Percentiles rank a stretch among this genome's conserved stretches.
These are phyloP conservation scores for Cassiopea xamachana DNA, from an alignment of 30 jellyfish, hydroid and myxozoan genomes.

Conservation along the genomic window DNA sequence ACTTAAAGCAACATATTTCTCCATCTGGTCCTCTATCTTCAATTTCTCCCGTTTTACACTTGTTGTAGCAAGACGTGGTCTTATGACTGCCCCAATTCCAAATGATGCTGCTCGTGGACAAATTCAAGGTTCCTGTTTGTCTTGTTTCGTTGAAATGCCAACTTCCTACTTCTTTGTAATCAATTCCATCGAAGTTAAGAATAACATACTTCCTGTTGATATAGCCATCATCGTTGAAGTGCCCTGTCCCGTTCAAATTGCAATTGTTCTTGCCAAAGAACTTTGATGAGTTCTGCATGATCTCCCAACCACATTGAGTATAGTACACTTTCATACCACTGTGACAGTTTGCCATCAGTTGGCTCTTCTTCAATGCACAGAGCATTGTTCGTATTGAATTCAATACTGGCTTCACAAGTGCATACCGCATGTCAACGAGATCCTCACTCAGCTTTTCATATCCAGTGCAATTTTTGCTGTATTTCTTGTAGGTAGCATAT, in stretches of 20 bases:
- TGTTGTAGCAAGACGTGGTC: slow-evolving; percentile 7
- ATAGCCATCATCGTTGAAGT: slow-evolving; percentile 14
- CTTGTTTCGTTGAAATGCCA: neutral
- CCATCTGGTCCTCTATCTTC: slow-evolving; percentile 16
- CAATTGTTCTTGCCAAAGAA: neutral
- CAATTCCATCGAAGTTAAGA: slow-evolving; percentile 15
- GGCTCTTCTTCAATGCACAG: slow-evolving; percentile 36
- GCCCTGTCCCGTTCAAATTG: neutral
- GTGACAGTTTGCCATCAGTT: neutral
- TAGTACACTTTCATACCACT: neutral
- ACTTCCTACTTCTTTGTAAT: slow-evolving; percentile 21
- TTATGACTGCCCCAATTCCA: neutral
- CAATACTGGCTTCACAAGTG: slow-evolving; percentile 51
- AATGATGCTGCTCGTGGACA: neutral
- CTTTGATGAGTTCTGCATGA: neutral
- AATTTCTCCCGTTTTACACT: slow-evolving; percentile 16
- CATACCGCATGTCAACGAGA: slow-evolving; percentile 11
- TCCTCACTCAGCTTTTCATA: slow-evolving; percentile 33
- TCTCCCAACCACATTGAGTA: neutral
- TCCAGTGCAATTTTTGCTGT: slow-evolving; percentile 49
- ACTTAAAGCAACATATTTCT: slow-evolving; percentile 17
- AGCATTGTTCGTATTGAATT: slow-evolving; percentile 29
- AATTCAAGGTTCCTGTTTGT: neutral
- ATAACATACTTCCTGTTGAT: neutral
- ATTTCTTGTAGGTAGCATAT: slow-evolving; percentile 2